These are phyloP conservation scores for Umimayanthus chanpuru DNA, from an alignment of 92 coral and sea anemone species.

Conservation along the genomic window DNA sequence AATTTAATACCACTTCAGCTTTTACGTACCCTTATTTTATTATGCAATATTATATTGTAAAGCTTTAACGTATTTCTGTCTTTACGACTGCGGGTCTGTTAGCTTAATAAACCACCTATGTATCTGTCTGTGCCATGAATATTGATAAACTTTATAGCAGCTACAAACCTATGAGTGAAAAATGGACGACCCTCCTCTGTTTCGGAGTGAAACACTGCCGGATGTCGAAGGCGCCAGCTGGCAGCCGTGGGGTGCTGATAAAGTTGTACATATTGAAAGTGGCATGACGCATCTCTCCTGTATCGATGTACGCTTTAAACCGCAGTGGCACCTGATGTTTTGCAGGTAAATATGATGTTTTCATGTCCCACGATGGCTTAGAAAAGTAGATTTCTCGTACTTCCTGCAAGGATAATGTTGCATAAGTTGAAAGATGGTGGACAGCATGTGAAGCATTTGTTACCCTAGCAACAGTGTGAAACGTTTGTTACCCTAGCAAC, in stretches of 20 bases:
- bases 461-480: background rate
- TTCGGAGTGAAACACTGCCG: conserved; percentile 59
- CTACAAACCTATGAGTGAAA: conserved; percentile 36
- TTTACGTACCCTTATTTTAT: too few species aligned
- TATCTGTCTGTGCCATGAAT: too few species aligned
- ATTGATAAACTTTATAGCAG: background rate
- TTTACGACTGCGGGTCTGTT: too few species aligned
- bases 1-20: too few species aligned
- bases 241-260: conserved; percentile 59
- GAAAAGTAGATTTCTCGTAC: conserved; percentile 63
- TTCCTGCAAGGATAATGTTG: conserved; percentile 26
- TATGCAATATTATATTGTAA: too few species aligned
- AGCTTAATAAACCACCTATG: too few species aligned
- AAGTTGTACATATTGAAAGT: conserved; percentile 53
- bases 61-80: too few species aligned
- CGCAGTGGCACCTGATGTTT: conserved; percentile 71
- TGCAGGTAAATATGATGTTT: conserved; percentile 48
- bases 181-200: conserved; percentile 21
- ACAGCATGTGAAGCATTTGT: too few species aligned
- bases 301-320: background rate
- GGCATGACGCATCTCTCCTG: background rate
- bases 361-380: conserved; percentile 66
- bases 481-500: background rate
- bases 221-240: conserved; percentile 58
- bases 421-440: background rate